phyloP scores from a whole-genome alignment of 2,888 invertebrate genomes.

The Polydrusus tereticollis region DNA sequence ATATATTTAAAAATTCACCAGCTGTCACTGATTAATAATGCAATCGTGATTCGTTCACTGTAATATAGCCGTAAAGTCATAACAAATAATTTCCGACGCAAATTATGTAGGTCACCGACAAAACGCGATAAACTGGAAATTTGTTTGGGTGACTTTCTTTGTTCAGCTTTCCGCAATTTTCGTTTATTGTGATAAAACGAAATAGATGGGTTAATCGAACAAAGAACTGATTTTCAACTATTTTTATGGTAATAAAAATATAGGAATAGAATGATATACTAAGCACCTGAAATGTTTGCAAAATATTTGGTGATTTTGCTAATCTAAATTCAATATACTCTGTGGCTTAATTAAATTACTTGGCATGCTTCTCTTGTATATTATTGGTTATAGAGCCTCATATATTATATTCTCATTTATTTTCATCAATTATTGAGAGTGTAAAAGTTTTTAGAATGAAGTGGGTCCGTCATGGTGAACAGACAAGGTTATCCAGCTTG shows the following conservation, averaged over 20 bases:
- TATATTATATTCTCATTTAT: too few relatives aligned
- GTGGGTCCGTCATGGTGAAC: too few relatives aligned
- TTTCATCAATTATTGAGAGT: too few relatives aligned
- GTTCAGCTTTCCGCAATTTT: background rate
- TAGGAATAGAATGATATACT: too few relatives aligned
- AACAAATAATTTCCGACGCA: background rate
- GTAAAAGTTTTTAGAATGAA: too few relatives aligned
- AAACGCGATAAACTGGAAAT: background rate
- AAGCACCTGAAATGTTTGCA: too few relatives aligned
- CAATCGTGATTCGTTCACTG: background rate
- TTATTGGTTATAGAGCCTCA: too few relatives aligned
- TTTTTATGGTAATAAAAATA: background rate
- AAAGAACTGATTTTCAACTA: background rate
- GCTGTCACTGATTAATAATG: background rate
- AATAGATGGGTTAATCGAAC: background rate
- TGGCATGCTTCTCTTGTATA: too few relatives aligned
- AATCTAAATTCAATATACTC: too few relatives aligned
- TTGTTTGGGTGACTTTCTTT: conserved; percentile 6
- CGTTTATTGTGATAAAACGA: background rate
- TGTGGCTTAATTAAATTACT: too few relatives aligned
- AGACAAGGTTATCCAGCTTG: too few relatives aligned
- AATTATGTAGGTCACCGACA: background rate
- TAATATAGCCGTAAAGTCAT: background rate
- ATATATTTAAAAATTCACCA: background rate
- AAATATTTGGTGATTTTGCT: too few relatives aligned